A percentile compares a stretch with the other conserved stretches of the same genome.
phyloP scores from a whole-genome alignment of 1,140 invertebrate species.

The Pygmarrhopalites habei region DNA sequence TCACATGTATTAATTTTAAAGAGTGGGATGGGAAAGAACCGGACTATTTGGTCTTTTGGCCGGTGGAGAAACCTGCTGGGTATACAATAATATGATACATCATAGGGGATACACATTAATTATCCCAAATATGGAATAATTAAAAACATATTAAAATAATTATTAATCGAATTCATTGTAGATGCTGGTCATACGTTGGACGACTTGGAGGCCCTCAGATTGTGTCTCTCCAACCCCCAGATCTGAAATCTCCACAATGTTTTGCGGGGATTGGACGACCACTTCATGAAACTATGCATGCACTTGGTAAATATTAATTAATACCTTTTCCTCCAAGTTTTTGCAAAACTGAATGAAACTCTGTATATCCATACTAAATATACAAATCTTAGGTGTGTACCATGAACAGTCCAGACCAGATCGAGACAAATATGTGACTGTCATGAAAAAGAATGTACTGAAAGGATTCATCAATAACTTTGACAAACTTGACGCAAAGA shows the following conservation, averaged over 20 bases:
- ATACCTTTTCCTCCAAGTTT: no score
- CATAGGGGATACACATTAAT: not conserved
- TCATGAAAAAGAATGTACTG: constrained; percentile 36
- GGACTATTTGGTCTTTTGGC: constrained; percentile 59
- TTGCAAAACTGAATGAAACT: no score
- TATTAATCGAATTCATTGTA: not conserved
- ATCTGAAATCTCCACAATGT: constrained; percentile 52
- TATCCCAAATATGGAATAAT: not conserved
- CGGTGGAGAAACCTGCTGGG: constrained; percentile 55
- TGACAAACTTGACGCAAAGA: constrained; percentile 54
- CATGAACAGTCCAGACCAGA: constrained; percentile 59
- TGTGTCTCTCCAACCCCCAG: constrained; percentile 56
- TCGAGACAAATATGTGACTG: constrained; percentile 33
- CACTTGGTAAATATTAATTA: no score
- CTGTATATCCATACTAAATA: no score
- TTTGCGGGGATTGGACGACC: constrained; percentile 54
- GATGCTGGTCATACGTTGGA: constrained; percentile 60
- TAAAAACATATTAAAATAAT: not conserved
- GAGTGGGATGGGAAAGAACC: constrained; percentile 54
- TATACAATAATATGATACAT: no score
- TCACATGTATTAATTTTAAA: constrained; percentile 56
- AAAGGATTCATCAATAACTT: constrained; percentile 53
- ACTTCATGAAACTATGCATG: constrained; percentile 58
- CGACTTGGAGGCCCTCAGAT: constrained; percentile 55
- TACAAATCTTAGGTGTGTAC: no score